Base-by-base conservation (phyloP, 37 sponge, comb jelly and placozoan species). In the Crambe crambe region DNA sequence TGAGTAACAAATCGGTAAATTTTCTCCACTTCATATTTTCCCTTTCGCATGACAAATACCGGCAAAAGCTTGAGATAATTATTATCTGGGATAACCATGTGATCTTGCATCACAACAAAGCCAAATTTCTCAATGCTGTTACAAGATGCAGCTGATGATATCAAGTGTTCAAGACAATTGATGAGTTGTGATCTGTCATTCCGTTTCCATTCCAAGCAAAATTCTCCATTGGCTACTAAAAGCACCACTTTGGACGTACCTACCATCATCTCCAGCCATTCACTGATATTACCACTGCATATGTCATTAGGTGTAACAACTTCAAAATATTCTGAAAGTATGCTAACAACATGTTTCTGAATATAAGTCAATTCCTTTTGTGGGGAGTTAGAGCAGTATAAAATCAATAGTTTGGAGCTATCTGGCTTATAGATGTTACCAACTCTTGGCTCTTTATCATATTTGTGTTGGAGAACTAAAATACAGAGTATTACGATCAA, bases 191-290 rank as follows among this genome's bases (percentile, higher is more conserved):
- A 70, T 12, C 71, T 41, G 8, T 22, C 43, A 8, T 6, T 18
- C 63, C 5, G 6, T 40, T 77, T 61, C 79, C 79, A 79, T 5
- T 79, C 79, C 27, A 42, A 3, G 30, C 25, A 68, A 22, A 79
- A 79, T 36, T 42, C 79, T 3, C 51, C 17, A 35, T 68, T 68
- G 30, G 68, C 66, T 22, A 79, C 79, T 12, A 44, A 36, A 3
- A 79, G 69, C 23, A 79, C 68, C 29, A 69, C 67, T 42, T 54
- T 44, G 21, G 79, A 65, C 15, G 40, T 42, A 21, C 37, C 34
- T 17, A 56, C 31, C 25, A 25, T 17, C 31, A 56, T 51, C n/a
- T 68, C 79, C 1, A 79, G 41, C 63, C 64, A 77, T 1, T 38
- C 15, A 4, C 27, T 23, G n/a, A 72, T 42, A 31, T 72, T 47